Percentiles rank a stretch among this genome's conserved stretches.
Evolutionary conservation across 2,797 vertebrate species (phyloP).

Genomic region (Schizothorax lantsangensis): DNA sequence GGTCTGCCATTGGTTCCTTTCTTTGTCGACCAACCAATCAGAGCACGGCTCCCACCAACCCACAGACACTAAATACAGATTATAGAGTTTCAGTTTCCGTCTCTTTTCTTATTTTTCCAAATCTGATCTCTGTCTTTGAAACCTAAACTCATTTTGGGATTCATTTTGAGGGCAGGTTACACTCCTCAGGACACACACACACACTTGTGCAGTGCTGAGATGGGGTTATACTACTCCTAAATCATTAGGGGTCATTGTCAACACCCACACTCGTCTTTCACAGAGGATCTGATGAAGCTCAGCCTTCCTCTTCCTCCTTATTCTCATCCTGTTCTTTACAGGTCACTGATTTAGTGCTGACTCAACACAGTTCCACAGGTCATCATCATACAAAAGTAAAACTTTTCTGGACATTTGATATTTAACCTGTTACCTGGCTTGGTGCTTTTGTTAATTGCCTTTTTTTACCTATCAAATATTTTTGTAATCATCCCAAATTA

Average conservation of each 20-base stretch:
- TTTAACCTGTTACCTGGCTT: neutral
- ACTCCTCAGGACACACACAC: neutral
- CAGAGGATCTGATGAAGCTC: conserved; percentile 1
- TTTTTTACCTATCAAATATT: neutral
- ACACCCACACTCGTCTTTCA: conserved; percentile 22
- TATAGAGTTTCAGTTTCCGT: conserved; percentile 40
- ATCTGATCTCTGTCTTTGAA: conserved; percentile 24
- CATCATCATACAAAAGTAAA: neutral
- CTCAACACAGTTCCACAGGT: neutral
- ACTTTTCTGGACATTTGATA: neutral
- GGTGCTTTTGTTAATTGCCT: neutral
- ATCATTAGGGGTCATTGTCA: conserved; percentile 33
- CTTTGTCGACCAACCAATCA: conserved; percentile 17
- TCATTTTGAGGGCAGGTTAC: neutral
- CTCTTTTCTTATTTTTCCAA: conserved; percentile 38
- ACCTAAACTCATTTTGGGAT: conserved; percentile 16
- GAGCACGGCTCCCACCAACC: neutral
- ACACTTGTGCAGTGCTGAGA: conserved; percentile 23
- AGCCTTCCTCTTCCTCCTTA: conserved; percentile 16
- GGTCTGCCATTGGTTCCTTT: neutral
- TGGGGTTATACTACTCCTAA: conserved; percentile 34
- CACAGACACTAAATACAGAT: conserved; percentile 36
- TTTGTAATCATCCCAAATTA: neutral
- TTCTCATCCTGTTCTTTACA: conserved; percentile 6
- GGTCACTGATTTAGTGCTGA: conserved; percentile 12